A percentile compares a stretch with the other conserved stretches of the same genome.
phyloP scores from a whole-genome alignment of 2,888 invertebrate species.

The Sphaerophoria rueppellii region DNA sequence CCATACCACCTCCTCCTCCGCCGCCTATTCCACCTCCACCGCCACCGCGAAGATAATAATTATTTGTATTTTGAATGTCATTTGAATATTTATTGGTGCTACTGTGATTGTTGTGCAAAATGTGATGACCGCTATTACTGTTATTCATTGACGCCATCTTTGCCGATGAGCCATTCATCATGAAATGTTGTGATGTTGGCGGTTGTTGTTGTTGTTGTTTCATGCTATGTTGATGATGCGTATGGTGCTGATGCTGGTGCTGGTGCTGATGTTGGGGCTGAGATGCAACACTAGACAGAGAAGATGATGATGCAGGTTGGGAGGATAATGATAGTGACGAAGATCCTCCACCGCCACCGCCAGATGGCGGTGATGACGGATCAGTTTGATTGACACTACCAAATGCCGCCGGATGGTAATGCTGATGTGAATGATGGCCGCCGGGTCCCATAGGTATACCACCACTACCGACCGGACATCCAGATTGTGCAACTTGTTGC shows the following conservation, averaged over 20 bases:
- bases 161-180: constrained; percentile 71
- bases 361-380: constrained; percentile 79
- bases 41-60: constrained; percentile 63
- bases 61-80: constrained; percentile 66
- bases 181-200: constrained; percentile 71
- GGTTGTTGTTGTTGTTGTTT: constrained; percentile 75
- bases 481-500: constrained; percentile 74
- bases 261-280: constrained; percentile 78
- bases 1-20: constrained; percentile 50
- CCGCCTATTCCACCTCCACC: constrained; percentile 42
- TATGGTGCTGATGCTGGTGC: constrained; percentile 71
- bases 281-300: constrained; percentile 80
- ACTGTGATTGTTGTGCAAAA: constrained; percentile 70
- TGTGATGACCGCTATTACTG: constrained; percentile 70
- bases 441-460: constrained; percentile 26
- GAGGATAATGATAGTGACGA: constrained; percentile 81
- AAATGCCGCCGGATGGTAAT: constrained; percentile 75
- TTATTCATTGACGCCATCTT: constrained; percentile 68
- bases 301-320: constrained; percentile 80
- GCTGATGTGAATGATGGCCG: constrained; percentile 76
- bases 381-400: constrained; percentile 75
- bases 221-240: constrained; percentile 74
- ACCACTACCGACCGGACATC: constrained; percentile 41
- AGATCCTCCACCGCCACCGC: constrained; percentile 79
- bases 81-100: constrained; percentile 66